Conservation (phyloP, 2,113 vertebrate genomes). For the Conger conger region DNA sequence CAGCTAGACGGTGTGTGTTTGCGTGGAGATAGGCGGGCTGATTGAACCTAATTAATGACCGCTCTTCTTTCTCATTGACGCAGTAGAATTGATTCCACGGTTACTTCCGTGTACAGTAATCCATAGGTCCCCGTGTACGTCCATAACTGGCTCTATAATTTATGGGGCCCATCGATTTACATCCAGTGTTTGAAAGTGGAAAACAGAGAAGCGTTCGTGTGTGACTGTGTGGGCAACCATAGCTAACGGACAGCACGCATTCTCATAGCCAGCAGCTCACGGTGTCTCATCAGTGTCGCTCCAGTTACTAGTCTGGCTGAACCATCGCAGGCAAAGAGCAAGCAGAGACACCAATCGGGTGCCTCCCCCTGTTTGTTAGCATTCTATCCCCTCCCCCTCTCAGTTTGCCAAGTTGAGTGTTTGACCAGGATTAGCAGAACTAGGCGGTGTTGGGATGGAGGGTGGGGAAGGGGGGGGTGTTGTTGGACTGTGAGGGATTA, state of each 20-base stretch:
- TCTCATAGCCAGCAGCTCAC: not conserved
- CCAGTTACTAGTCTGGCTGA: not conserved
- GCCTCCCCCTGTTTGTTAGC: not conserved
- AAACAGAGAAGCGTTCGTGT: not conserved
- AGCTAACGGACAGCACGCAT: not conserved
- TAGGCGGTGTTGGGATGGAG: not conserved
- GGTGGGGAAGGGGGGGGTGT: not conserved
- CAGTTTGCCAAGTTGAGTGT: not conserved
- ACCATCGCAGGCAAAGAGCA: not conserved
- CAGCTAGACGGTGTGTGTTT: not conserved
- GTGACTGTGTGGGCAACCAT: not conserved
- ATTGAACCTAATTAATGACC: constrained; percentile 18
- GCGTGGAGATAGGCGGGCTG: not conserved
- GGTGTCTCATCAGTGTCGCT: not conserved
- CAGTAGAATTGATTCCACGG: not conserved
- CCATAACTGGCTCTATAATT: not conserved
- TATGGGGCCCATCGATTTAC: not conserved
- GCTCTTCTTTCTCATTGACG: not conserved
- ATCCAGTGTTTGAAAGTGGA: not conserved
- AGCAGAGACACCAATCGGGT: not conserved
- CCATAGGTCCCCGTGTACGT: not conserved
- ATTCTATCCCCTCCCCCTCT: not conserved
- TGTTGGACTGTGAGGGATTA: constrained; percentile 11
- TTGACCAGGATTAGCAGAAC: constrained; percentile 21
- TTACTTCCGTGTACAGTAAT: not conserved